phyloP scores from a whole-genome alignment of 2,888 invertebrate genomes.

The Dicranocentrus wangi region DNA sequence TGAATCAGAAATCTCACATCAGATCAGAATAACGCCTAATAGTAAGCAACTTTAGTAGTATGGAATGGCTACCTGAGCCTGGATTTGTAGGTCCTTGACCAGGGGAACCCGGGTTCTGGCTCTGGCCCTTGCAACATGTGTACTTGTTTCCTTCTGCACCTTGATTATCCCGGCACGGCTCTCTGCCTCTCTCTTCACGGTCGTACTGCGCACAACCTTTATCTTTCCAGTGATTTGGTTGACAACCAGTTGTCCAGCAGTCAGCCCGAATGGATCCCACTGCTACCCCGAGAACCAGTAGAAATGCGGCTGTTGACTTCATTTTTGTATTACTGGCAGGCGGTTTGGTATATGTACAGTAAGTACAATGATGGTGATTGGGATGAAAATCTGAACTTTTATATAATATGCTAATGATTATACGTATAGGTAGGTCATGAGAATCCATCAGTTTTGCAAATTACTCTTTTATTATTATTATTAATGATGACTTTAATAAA shows the following conservation, averaged over 20 bases:
- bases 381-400: too few species aligned
- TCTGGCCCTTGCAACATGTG: slow-evolving; percentile 6
- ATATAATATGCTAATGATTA: too few species aligned
- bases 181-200: slow-evolving; percentile 4
- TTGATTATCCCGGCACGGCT: neutral
- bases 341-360: neutral
- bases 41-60: too few species aligned
- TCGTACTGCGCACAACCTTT: slow-evolving; percentile 30
- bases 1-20: too few species aligned
- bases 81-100: neutral
- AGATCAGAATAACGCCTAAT: too few species aligned
- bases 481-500: too few species aligned
- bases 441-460: too few species aligned
- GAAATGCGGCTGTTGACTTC: neutral
- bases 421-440: too few species aligned
- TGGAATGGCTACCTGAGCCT: too few species aligned
- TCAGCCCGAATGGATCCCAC: neutral
- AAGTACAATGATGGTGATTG: too few species aligned
- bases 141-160: slow-evolving; percentile 22
- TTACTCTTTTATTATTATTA: too few species aligned
- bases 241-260: slow-evolving; percentile 38
- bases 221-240: slow-evolving; percentile 33
- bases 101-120: too few species aligned
- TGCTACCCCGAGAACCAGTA: neutral
- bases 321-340: neutral